Conservation (phyloP, 92 coral and sea anemone genomes). For the Isaurus tuberculatus region DNA sequence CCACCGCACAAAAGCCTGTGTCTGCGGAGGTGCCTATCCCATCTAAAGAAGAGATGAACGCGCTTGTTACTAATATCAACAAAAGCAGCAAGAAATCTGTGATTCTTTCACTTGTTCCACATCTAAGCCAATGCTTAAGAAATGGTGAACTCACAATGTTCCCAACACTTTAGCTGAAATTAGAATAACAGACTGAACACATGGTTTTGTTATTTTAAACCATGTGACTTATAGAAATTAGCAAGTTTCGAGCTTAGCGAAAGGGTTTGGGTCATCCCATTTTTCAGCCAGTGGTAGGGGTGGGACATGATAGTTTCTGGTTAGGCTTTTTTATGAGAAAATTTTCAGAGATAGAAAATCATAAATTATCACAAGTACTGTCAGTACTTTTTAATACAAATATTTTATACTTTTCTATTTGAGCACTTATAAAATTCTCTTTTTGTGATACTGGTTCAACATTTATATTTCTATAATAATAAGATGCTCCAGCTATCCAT, state of each 20-base stretch:
- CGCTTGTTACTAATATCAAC: background rate
- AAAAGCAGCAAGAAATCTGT: background rate
- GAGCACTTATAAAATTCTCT: conserved; percentile 4
- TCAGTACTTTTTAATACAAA: background rate
- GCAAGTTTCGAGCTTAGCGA: too few relatives aligned
- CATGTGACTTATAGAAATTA: too few relatives aligned
- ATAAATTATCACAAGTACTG: background rate
- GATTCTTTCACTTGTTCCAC: background rate
- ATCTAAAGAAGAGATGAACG: conserved; percentile 7
- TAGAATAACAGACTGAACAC: background rate
- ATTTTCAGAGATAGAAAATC: conserved; percentile 3
- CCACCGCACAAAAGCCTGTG: conserved; percentile 7
- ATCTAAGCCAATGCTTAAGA: conserved; percentile 22
- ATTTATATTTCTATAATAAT: conserved; percentile 1
- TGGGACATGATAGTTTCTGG: conserved; percentile 6
- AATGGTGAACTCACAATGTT: conserved; percentile 1
- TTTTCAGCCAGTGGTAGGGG: background rate
- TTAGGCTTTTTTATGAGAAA: background rate
- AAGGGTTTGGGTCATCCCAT: too few relatives aligned
- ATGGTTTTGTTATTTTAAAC: too few relatives aligned
- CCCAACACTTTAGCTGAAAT: conserved; percentile 18
- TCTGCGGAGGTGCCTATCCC: conserved; percentile 7
- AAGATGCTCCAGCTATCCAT: conserved; percentile 13
- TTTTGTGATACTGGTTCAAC: conserved; percentile 5
- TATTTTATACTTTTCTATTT: conserved; percentile 1